A percentile compares a stretch with the other conserved stretches of the same genome.
Conservation (phyloP, 2,888 invertebrate species). For the Bugulina stolonifera region DNA sequence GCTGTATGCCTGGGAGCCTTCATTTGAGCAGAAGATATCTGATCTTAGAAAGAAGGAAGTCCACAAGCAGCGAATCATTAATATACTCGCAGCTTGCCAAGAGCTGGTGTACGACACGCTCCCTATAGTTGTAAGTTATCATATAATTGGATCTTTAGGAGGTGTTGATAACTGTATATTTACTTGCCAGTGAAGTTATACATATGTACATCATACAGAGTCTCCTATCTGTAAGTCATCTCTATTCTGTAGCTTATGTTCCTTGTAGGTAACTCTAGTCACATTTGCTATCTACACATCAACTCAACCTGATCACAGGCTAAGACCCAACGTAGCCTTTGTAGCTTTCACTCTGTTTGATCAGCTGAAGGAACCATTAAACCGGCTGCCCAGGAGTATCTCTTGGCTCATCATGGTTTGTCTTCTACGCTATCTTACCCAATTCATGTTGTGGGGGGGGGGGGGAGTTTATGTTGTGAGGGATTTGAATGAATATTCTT, state of each 20-base stretch:
- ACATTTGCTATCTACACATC: slow-evolving; percentile 60
- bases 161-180: no score
- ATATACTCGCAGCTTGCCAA: neutral
- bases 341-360: slow-evolving; percentile 95
- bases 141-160: no score
- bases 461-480: no score
- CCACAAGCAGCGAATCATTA: neutral
- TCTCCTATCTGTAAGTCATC: no score
- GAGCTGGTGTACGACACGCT: neutral
- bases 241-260: slow-evolving; percentile 59
- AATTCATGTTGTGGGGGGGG: no score
- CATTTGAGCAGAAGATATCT: slow-evolving; percentile 42
- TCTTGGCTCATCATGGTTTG: slow-evolving; percentile 49
- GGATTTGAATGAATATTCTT: no score
- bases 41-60: slow-evolving; percentile 49
- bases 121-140: neutral
- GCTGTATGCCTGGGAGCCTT: slow-evolving; percentile 53
- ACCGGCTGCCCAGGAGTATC: slow-evolving; percentile 92
- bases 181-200: no score
- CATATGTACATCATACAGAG: no score
- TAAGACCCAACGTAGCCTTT: slow-evolving; percentile 86
- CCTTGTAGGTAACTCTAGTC: slow-evolving; percentile 48
- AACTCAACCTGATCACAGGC: slow-evolving; percentile 70
- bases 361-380: slow-evolving; percentile 89
- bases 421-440: no score